Conservation (phyloP, 2,797 vertebrate species). For the Odontamblyopus lacepedii region DNA sequence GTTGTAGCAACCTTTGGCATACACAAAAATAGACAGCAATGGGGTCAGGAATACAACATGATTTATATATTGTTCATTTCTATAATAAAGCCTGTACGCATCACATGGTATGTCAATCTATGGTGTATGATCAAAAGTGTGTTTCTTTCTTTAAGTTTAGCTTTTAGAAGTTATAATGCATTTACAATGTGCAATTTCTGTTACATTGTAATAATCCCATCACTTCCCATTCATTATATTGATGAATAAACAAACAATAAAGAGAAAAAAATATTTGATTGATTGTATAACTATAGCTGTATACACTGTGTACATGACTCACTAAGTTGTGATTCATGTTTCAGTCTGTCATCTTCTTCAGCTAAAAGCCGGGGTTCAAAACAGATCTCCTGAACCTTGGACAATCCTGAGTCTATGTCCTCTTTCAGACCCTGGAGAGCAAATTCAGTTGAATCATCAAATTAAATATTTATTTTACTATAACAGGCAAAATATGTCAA, state of each 20-base stretch:
- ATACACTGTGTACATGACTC: conserved; percentile 40
- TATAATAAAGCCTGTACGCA: neutral
- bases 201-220: neutral
- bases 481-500: neutral
- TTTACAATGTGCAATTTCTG: too few relatives aligned
- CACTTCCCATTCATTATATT: neutral
- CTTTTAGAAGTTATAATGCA: too few relatives aligned
- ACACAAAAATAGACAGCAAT: neutral
- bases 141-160: too few relatives aligned
- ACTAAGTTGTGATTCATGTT: conserved; percentile 77
- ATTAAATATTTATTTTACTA: neutral
- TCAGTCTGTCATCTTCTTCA: conserved; percentile 84
- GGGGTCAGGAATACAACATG: neutral
- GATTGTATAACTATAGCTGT: neutral
- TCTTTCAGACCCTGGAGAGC: conserved; percentile 86
- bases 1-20: conserved; percentile 86
- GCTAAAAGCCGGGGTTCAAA: conserved; percentile 90
- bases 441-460: neutral
- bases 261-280: neutral
- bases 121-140: neutral
- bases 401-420: conserved; percentile 87
- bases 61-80: neutral
- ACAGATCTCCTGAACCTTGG: conserved; percentile 90
- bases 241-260: neutral
- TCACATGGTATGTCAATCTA: neutral